Evolutionary conservation across 2,888 invertebrate species (phyloP).

Genomic region (Strigamia maritima): DNA sequence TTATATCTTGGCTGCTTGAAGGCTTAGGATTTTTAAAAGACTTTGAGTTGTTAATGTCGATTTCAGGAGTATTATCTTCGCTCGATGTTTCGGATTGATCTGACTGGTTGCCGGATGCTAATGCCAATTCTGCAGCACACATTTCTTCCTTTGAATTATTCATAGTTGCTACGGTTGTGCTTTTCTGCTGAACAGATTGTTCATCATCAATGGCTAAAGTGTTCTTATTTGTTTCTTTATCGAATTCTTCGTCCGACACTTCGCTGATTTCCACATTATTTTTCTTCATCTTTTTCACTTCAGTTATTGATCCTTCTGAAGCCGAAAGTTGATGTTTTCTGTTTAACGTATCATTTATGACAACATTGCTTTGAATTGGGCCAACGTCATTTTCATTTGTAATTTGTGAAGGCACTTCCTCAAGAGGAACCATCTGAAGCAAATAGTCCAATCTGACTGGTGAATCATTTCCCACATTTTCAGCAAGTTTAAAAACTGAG

Average conservation of each 20-base stretch:
- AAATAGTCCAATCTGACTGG: slow-evolving; percentile 82
- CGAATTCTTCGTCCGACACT: background rate
- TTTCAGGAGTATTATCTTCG: slow-evolving; percentile 8
- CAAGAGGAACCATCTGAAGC: slow-evolving; percentile 71
- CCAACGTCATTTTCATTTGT: background rate
- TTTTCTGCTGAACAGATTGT: background rate
- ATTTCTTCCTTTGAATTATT: background rate
- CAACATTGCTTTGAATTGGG: background rate
- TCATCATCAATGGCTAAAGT: background rate
- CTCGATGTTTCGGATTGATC: background rate
- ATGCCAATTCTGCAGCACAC: background rate
- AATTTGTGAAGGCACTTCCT: background rate
- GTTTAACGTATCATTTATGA: background rate
- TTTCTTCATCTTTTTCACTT: background rate
- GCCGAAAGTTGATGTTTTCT: slow-evolving; percentile 6
- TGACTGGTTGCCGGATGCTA: background rate
- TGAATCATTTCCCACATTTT: slow-evolving; percentile 83
- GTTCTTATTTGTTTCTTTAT: background rate
- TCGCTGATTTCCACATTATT: background rate
- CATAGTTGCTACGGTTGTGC: background rate
- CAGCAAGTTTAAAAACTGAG: slow-evolving; percentile 78
- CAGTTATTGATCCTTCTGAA: slow-evolving; percentile 6
- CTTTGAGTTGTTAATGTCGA: background rate
- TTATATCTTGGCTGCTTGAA: background rate
- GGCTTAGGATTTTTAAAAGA: background rate